Percentiles rank a stretch among this genome's conserved stretches.
phyloP scores from a whole-genome alignment of 2,888 invertebrate genomes.

The Zeuzera pyrina region DNA sequence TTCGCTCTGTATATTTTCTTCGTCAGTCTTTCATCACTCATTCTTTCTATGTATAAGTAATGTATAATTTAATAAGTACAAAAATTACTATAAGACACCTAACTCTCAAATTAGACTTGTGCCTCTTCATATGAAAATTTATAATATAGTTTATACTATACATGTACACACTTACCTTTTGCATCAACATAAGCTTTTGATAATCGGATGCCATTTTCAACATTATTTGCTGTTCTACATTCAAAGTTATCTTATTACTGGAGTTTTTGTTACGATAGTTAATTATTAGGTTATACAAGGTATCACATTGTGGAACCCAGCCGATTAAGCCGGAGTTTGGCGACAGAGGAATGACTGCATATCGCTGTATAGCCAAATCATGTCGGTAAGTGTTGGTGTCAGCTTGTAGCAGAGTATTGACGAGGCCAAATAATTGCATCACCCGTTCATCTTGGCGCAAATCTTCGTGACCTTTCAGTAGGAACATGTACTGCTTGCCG shows the following conservation, averaged over 20 bases:
- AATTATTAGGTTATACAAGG: slow-evolving; percentile 95
- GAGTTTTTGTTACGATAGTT: slow-evolving; percentile 97
- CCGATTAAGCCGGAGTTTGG: slow-evolving; percentile 98
- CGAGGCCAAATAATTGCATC: slow-evolving; percentile 97
- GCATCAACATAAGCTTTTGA: slow-evolving; percentile 96
- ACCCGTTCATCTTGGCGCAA: slow-evolving; percentile 98
- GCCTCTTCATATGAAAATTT: background rate
- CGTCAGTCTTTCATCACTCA: no score
- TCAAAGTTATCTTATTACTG: slow-evolving; percentile 85
- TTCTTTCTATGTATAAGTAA: no score
- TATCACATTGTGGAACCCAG: slow-evolving; percentile 99
- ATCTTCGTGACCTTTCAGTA: slow-evolving; percentile 99
- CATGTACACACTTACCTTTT: slow-evolving; percentile 78
- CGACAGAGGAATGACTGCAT: slow-evolving; percentile 97
- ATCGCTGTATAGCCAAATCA: slow-evolving; percentile 87
- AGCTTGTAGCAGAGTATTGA: slow-evolving; percentile 94
- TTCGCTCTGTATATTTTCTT: no score
- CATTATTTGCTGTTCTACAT: slow-evolving; percentile 98
- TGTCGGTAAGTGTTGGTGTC: slow-evolving; percentile 96
- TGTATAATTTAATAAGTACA: no score
- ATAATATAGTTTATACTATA: background rate
- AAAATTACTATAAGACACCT: no score
- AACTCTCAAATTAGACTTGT: no score
- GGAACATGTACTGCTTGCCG: slow-evolving; percentile 98
- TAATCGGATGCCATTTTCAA: slow-evolving; percentile 97